Conservation (phyloP, 2,888 invertebrate species). For the Margaritifera margaritifera region DNA sequence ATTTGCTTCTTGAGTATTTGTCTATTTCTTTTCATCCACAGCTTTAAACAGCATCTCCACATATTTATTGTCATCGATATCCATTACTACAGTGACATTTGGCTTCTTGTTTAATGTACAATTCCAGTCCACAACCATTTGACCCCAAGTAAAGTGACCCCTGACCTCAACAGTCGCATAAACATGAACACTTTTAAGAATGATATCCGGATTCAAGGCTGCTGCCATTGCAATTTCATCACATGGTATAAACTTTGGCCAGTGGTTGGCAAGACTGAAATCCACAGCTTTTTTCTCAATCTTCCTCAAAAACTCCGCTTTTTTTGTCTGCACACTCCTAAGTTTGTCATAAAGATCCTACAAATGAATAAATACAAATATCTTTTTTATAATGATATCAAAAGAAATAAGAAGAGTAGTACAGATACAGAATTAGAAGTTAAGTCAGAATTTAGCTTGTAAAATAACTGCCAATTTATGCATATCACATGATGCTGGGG, state of each 20-base stretch:
- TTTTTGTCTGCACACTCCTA: slow-evolving; percentile 12
- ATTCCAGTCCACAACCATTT: slow-evolving; percentile 48
- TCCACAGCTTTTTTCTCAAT: slow-evolving; percentile 29
- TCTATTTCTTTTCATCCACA: slow-evolving; percentile 4
- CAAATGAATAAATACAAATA: slow-evolving; percentile 1
- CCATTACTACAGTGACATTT: slow-evolving; percentile 41
- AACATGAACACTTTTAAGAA: slow-evolving; percentile 28
- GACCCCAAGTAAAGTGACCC: slow-evolving; percentile 42
- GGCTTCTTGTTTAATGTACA: slow-evolving; percentile 18
- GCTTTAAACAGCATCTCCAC: slow-evolving; percentile 17
- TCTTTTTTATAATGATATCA: too few relatives aligned
- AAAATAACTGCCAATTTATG: too few relatives aligned
- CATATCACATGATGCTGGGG: too few relatives aligned
- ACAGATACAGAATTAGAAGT: too few relatives aligned
- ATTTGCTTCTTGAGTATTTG: too few relatives aligned
- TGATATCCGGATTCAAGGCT: slow-evolving; percentile 26
- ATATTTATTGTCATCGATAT: slow-evolving; percentile 23
- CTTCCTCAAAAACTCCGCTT: slow-evolving; percentile 28
- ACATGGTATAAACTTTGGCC: slow-evolving; percentile 24
- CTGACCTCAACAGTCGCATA: slow-evolving; percentile 44
- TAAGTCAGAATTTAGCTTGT: too few relatives aligned
- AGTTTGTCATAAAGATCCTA: slow-evolving; percentile 36
- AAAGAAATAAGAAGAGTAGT: too few relatives aligned
- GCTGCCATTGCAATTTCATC: slow-evolving; percentile 40
- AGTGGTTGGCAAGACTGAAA: slow-evolving; percentile 15